Evolutionary conservation across 2,888 invertebrate species (phyloP).

Genomic region (Hofmannophila pseudospretella): DNA sequence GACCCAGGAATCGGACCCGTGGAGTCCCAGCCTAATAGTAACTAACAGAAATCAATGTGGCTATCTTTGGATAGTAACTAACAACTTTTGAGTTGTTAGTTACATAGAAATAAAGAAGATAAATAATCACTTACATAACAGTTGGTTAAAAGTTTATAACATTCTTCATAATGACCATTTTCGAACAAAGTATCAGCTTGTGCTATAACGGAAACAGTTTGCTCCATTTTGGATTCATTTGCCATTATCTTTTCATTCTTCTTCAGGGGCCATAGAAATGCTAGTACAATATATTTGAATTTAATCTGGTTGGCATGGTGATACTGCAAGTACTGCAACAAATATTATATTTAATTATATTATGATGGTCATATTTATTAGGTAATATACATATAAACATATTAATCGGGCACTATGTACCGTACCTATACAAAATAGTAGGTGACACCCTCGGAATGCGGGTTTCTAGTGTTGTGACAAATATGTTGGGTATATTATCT

Average conservation of each 20-base stretch:
- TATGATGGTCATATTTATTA: too few relatives aligned
- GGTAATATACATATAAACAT: not conserved
- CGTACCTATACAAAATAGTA: too few relatives aligned
- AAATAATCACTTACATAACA: not conserved
- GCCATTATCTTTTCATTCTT: constrained; percentile 20
- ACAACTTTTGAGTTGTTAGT: too few relatives aligned
- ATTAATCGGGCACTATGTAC: too few relatives aligned
- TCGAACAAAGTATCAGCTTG: constrained; percentile 83
- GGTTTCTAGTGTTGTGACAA: too few relatives aligned
- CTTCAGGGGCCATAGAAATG: constrained; percentile 57
- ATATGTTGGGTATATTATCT: too few relatives aligned
- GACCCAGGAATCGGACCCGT: too few relatives aligned
- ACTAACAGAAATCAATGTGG: too few relatives aligned
- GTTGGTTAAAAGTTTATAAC: constrained; percentile 78
- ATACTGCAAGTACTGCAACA: not conserved
- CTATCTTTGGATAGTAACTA: too few relatives aligned
- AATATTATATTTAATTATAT: not conserved
- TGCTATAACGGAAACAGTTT: constrained; percentile 53
- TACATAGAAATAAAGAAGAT: too few relatives aligned
- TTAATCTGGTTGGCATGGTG: not conserved
- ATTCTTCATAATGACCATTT: constrained; percentile 80
- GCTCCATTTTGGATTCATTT: constrained; percentile 26
- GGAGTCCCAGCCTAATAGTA: too few relatives aligned
- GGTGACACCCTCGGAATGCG: too few relatives aligned
- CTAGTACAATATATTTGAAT: constrained; percentile 28